phyloP scores from a whole-genome alignment of 2,113 vertebrate species.

The Notothenia rossii region DNA sequence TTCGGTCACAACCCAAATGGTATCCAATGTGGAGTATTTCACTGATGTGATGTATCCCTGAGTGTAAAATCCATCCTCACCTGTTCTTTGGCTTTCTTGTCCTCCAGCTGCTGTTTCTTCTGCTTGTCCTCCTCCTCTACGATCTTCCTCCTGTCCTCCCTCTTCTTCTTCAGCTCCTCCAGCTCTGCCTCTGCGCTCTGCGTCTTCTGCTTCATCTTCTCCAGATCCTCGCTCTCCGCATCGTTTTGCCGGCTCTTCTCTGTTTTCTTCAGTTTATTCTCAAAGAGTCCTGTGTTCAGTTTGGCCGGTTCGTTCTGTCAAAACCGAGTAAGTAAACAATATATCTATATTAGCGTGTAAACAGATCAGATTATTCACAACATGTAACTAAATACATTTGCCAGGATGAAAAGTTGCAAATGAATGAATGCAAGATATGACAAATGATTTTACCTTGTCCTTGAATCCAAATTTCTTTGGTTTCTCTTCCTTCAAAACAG shows the following conservation, averaged over 20 bases:
- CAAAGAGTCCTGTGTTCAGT: slow-evolving; percentile 84
- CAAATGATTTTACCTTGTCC: slow-evolving; percentile 69
- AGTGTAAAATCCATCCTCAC: slow-evolving; percentile 54
- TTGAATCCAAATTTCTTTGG: slow-evolving; percentile 65
- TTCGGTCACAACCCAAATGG: not conserved
- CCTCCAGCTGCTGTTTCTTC: slow-evolving; percentile 90
- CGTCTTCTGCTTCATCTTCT: slow-evolving; percentile 95
- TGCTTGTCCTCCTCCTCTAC: slow-evolving; percentile 93
- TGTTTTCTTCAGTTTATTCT: slow-evolving; percentile 88
- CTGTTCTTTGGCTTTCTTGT: slow-evolving; percentile 92
- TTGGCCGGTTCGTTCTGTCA: slow-evolving; percentile 84
- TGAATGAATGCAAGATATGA: too few relatives aligned
- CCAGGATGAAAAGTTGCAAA: too few relatives aligned
- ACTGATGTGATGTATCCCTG: not conserved
- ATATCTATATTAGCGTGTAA: too few relatives aligned
- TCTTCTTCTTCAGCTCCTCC: slow-evolving; percentile 93
- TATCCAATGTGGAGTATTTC: not conserved
- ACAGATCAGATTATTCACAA: too few relatives aligned
- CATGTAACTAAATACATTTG: too few relatives aligned
- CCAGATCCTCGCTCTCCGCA: slow-evolving; percentile 88
- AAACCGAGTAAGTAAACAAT: not conserved
- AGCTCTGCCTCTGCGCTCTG: slow-evolving; percentile 90
- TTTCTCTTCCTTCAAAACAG: slow-evolving; percentile 75
- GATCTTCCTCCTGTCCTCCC: slow-evolving; percentile 93
- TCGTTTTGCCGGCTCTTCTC: slow-evolving; percentile 89